Conservation (phyloP, 2,797 vertebrate species). For the Pantherophis vulpinus region DNA sequence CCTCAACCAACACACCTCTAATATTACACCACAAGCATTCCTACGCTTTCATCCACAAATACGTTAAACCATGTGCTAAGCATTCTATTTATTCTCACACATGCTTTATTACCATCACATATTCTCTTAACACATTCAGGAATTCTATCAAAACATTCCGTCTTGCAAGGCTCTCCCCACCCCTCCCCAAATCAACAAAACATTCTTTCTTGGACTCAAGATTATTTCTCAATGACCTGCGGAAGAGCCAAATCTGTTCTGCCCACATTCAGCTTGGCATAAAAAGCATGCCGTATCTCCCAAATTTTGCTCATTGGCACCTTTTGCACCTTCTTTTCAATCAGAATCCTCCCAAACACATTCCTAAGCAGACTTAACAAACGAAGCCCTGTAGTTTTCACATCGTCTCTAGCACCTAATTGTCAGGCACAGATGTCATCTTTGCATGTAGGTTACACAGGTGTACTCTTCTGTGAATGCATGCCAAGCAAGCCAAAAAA, state of each 20-base stretch:
- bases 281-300: neutral
- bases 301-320: neutral
- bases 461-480: neutral
- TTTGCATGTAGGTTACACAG: neutral
- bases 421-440: neutral
- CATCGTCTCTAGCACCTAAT: neutral
- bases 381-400: neutral
- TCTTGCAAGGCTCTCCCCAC: neutral
- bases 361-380: neutral
- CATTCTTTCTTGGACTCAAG: neutral
- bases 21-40: neutral
- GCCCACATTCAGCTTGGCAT: neutral
- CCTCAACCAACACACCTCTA: neutral
- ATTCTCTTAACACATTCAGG: neutral
- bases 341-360: neutral
- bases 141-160: neutral
- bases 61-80: neutral
- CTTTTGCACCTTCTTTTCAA: neutral
- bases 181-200: neutral
- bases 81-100: neutral
- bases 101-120: neutral
- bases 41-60: neutral
- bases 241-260: neutral
- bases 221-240: neutral
- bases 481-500: neutral